Evolutionary conservation across 2,888 invertebrate species (phyloP).

Genomic region (Siphlonurus alternatus): DNA sequence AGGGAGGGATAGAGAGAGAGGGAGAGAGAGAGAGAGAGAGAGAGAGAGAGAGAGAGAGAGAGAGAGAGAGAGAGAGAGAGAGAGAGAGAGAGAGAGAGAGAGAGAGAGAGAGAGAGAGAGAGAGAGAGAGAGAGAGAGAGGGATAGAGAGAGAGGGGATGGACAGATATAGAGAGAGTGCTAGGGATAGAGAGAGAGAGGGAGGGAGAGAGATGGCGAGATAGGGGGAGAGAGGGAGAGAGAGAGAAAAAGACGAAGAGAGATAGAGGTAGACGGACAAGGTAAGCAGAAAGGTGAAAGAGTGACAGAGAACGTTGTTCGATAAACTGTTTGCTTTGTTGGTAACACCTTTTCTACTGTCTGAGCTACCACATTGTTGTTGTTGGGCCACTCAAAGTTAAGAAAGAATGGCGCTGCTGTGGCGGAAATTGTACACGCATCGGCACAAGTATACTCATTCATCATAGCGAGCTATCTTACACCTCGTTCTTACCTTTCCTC

Average conservation of each 20-base stretch:
- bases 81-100: neutral
- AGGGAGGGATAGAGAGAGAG: neutral
- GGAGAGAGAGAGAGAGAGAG: neutral
- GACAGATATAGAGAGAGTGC: too few species aligned
- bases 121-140: neutral
- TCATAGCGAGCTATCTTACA: neutral
- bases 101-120: neutral
- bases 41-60: neutral
- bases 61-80: neutral
- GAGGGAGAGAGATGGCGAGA: too few species aligned
- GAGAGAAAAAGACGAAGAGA: too few species aligned
- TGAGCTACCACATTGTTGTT: too few species aligned
- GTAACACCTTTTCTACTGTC: too few species aligned
- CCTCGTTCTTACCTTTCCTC: too few species aligned
- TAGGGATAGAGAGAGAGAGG: too few species aligned
- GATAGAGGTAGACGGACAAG: too few species aligned
- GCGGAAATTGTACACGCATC: neutral
- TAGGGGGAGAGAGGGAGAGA: too few species aligned
- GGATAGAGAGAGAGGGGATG: too few species aligned
- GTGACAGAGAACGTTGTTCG: neutral
- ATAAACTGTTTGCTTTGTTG: neutral
- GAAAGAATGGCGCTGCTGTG: neutral
- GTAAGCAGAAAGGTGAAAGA: slow-evolving; percentile 1
- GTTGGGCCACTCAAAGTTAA: too few species aligned
- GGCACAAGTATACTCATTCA: neutral